Base-by-base conservation (phyloP, 2,888 invertebrate species). In the Drosophila macrothrix region DNA sequence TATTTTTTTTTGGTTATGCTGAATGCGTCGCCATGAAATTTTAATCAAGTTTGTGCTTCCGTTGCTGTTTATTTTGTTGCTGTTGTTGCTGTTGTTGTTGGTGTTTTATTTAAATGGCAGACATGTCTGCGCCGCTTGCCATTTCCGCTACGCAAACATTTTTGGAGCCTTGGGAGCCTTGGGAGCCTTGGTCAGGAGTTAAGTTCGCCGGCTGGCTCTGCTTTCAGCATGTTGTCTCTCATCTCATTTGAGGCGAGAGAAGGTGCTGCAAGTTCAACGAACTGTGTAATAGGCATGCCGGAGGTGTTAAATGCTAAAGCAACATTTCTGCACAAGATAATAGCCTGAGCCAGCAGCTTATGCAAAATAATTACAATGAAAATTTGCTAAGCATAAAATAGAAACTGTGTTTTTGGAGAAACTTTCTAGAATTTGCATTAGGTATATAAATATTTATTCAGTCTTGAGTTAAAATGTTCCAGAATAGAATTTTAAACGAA, bases 21-120 rank as follows among this genome's bases (percentile, higher is more conserved):
- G 82, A 88, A 85, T 88, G 88, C 86, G 82, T 88, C 70, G 81
- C 80, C 78, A 89, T 87, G 82, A 87, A 87, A 89, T 83, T 87
- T 89, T 87, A 89, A 87, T 87, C 89, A 87, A 87, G 82, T 83
- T 80, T 76, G 68, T 39, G 60, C 83, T 75, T 88, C 85, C 85
- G 81, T 76, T 81, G 61, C 55, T 59, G 49, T 33, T 19, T 64
- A 39, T 62, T 53, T 53, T 39, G 25, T 28, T 35, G 54, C 25
- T 55, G 58, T 54, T 79, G 25, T 52, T 68, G 33, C 52, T 72
- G 58, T 31, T 71, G 60, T 49, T 70, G 54, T 29, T 52, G 52
- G 16, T 46, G 46, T 55, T 39, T 39, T 62, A 74, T 75, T 72
- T 61, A 83, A 81, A 78, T 75, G 72, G 89, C 87, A 87, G 87